Conservation (phyloP, 2,888 invertebrate genomes). For the Aethes cnicana region DNA sequence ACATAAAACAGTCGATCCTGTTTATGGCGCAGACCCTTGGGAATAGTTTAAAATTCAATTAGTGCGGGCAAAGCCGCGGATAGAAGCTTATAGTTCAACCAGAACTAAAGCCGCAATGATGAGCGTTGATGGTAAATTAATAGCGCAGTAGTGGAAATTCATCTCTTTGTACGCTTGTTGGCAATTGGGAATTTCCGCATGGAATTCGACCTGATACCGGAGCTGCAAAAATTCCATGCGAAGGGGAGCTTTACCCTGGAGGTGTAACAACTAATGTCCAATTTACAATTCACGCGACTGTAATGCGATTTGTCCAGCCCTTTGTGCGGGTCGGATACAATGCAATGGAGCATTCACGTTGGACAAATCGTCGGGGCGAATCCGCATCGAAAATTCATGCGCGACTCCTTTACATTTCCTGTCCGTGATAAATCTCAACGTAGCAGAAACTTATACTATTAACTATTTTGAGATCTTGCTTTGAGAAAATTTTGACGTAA, state of each 20-base stretch:
- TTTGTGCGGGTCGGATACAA: constrained; percentile 62
- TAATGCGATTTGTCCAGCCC: constrained; percentile 79
- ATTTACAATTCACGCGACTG: constrained; percentile 80
- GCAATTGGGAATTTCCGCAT: neutral
- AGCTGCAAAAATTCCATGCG: constrained; percentile 15
- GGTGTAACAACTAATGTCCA: constrained; percentile 78
- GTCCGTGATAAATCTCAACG: constrained; percentile 38
- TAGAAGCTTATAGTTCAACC: no score
- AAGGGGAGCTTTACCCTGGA: no score
- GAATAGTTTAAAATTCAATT: no score
- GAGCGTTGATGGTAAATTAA: no score
- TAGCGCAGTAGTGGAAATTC: no score
- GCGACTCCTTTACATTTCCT: constrained; percentile 41
- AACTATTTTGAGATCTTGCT: no score
- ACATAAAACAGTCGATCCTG: no score
- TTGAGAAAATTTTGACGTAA: no score
- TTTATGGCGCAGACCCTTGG: no score
- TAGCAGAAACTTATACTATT: neutral
- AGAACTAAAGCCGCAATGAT: no score
- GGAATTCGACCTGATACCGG: constrained; percentile 6
- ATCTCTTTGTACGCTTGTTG: no score
- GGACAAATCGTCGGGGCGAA: constrained; percentile 62
- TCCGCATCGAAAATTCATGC: constrained; percentile 61
- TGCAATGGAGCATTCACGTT: constrained; percentile 53
- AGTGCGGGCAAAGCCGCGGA: neutral